phyloP scores from a whole-genome alignment of 2,113 vertebrate genomes.

The Pseudopodoces humilis region DNA sequence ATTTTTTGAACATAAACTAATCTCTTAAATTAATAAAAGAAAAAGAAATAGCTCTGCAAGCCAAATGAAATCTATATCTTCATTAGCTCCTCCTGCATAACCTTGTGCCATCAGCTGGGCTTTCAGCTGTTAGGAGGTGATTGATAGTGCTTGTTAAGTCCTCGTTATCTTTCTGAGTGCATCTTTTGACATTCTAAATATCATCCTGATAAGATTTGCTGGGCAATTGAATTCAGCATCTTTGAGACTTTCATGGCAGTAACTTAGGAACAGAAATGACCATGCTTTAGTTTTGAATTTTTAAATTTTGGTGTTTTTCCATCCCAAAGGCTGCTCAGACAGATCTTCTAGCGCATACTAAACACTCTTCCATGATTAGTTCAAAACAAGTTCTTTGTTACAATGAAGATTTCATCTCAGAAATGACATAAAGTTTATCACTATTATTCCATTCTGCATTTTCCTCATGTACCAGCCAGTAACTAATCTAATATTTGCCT shows the following conservation, averaged over 20 bases:
- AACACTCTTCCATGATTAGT: not conserved
- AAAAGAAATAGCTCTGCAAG: not conserved
- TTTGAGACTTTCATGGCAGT: not conserved
- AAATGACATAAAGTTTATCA: not conserved
- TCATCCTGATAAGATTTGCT: not conserved
- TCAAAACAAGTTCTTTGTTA: not conserved
- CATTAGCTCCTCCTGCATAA: not conserved
- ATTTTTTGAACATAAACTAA: not conserved
- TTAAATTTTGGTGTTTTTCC: not conserved
- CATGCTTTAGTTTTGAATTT: not conserved
- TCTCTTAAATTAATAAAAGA: not conserved
- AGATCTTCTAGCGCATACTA: not conserved
- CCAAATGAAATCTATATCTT: not conserved
- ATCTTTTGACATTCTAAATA: conserved; percentile 24
- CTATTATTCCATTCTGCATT: not conserved
- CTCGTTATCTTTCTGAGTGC: not conserved
- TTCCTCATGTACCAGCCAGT: not conserved
- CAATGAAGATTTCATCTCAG: not conserved
- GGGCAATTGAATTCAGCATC: not conserved
- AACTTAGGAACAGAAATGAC: not conserved
- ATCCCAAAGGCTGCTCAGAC: not conserved
- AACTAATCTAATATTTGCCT: not conserved
- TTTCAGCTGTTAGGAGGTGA: not conserved
- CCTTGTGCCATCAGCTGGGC: not conserved
- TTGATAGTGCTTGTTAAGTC: not conserved